Base-by-base conservation (phyloP, 53 echinoderm and acorn worm species). In the Temnopleurus reevesii region DNA sequence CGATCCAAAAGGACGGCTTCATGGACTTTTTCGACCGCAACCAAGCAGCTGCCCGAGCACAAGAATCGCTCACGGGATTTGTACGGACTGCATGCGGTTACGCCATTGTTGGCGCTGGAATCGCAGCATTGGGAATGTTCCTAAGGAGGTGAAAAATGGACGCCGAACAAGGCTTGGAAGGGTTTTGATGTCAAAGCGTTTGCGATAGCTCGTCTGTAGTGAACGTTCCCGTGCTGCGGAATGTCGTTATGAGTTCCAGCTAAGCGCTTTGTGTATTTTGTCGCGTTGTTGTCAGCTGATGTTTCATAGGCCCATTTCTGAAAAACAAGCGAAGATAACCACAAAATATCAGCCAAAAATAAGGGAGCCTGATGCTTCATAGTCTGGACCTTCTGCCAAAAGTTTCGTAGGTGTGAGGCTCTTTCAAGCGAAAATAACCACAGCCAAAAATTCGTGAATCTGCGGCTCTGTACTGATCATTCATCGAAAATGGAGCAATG, bases 1-100 rank as follows among this genome's bases (percentile, higher is more conserved):
- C 91, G 79, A 77, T 76, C 41, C 86, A 59, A 33, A 84, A 97
- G 97, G 91, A 92, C 35, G 97, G 97, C 60, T 97, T 95, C 88
- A 86, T 97, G 91, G 89, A 91, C 55, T 97, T 97, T 91, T 97
- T 97, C 82, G 95, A 95, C 49, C 64, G 89, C 47, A 77, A 92
- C 44, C 86, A 89, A 46, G 80, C 87, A 47, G 87, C 85, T 61
- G 77, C 60, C 47, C 84, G 91, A 51, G 92, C 91, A 19, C 90
- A 92, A 45, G 97, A 97, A 47, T 89, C 93, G 3, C 49, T 97
- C 36, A 53, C 89, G 8, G 90, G 89, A 59, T 93, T 94, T 27
- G 83, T 97, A 54, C 88, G 93, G 91, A 92, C 93, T 17, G 97
- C 93, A 28, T 93, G 93, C 53, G 91, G 92, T 1, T 97, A 97